Evolutionary conservation across 2,797 vertebrate species (phyloP), one percentile per base, ranked within the genome.

Genomic region (Spatula versicolor): DNA sequence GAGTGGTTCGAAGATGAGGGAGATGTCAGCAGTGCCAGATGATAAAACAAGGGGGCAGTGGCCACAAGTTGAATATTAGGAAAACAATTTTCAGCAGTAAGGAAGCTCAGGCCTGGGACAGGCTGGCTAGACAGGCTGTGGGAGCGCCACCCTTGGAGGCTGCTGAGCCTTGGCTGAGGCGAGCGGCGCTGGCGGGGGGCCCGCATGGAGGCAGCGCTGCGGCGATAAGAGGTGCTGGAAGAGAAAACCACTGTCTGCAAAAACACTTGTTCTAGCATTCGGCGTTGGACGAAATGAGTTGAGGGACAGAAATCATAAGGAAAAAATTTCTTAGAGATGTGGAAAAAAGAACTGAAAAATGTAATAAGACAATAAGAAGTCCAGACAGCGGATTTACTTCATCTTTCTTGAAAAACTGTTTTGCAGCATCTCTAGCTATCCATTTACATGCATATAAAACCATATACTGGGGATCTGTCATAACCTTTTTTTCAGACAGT

Each of bases 141-240:
- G 83, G 92, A 92, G 86, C 39, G 1, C 93, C 88, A 94, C 94
- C 89, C 84, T 77, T 64, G 60, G 89, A 95, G 80, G 71, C 55
- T 73, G 88, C 26, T 7, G 72, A 90, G 81, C 35, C 46, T 88
- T 90, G 93, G 89, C 90, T 50, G 48, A 50, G 48, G 48, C 48
- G 48, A 50, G 23, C 94, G 95, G 86, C 1, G 3, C 7, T 95
- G 94, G 94, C 94, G 39, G 77, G 0, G 3, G 23, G 45, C 86
- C 93, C 0, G 9, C 1, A 5, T 15, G 13, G 90, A 90, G 85
- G 21, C 3, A 59, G 73, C 26, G 39, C 63, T 67, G 54, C 71
- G 69, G 71, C 76, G 96, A 95, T 96, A 96, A 96, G 92, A 91
- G 88, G 79, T 23, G 13, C 0, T 93, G 90, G 92, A 90, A 94